Evolutionary conservation across 1,140 invertebrate species (phyloP).

Genomic region (Phthorimaea operculella): DNA sequence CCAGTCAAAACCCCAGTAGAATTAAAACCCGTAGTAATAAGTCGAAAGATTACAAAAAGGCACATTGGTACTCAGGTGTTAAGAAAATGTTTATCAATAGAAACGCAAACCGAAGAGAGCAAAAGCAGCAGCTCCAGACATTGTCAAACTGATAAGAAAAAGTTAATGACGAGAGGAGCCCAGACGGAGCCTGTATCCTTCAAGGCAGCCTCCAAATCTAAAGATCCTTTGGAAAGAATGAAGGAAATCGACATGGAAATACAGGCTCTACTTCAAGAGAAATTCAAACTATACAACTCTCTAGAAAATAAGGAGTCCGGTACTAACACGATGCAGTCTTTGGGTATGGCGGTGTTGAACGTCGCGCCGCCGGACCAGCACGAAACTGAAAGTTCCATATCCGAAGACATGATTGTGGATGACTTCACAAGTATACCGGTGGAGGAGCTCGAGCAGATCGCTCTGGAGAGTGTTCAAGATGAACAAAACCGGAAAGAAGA

Average conservation of each 20-base stretch:
- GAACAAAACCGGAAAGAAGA: conserved; percentile 16
- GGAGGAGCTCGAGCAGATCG: conserved; percentile 54
- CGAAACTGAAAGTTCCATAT: conserved; percentile 12
- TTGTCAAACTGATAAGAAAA: conserved; percentile 39
- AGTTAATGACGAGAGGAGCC: conserved; percentile 20
- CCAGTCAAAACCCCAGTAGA: conserved; percentile 14
- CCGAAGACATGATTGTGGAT: conserved; percentile 42
- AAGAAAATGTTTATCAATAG: conserved; percentile 30
- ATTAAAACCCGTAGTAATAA: conserved; percentile 14
- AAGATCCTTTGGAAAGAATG: conserved; percentile 54
- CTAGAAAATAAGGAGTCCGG: conserved; percentile 42
- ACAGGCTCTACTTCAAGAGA: conserved; percentile 61
- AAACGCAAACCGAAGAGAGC: conserved; percentile 36
- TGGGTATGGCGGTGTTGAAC: conserved; percentile 55
- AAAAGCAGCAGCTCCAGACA: conserved; percentile 27
- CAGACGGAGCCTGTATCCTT: conserved; percentile 33
- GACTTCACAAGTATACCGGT: conserved; percentile 51
- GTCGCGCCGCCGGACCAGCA: conserved; percentile 25
- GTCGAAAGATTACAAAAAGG: conserved; percentile 23
- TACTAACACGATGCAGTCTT: conserved; percentile 30
- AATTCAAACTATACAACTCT: conserved; percentile 61
- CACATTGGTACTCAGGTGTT: conserved; percentile 26
- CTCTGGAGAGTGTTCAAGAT: conserved; percentile 35
- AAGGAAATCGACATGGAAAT: conserved; percentile 66
- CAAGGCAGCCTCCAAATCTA: conserved; percentile 23